These are phyloP conservation scores for Ladona fulva DNA, from an alignment of 1,140 invertebrate species.

Conservation along the genomic window DNA sequence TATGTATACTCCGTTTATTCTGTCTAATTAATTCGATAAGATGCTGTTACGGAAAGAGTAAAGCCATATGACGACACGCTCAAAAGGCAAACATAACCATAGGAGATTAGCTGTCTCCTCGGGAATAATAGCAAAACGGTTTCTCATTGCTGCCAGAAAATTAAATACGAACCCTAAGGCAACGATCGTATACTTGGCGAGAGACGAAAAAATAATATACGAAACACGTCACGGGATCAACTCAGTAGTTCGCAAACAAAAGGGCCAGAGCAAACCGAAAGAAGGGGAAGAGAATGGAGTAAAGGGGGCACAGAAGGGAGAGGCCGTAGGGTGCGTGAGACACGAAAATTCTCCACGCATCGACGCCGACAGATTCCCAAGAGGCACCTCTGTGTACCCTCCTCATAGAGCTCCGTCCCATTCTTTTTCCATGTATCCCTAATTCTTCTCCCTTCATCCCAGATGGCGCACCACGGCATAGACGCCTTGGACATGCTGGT, in stretches of 20 bases:
- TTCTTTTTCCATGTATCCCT: neutral
- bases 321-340: neutral
- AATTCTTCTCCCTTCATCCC: conserved; percentile 24
- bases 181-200: neutral
- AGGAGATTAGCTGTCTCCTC: neutral
- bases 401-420: neutral
- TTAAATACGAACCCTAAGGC: neutral
- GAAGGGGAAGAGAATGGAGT: neutral
- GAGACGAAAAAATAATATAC: neutral
- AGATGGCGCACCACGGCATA: conserved; percentile 87
- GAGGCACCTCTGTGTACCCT: neutral
- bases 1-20: no score
- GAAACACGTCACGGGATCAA: neutral
- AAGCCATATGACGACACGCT: no score
- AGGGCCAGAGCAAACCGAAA: neutral
- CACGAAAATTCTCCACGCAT: neutral
- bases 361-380: neutral
- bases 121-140: neutral
- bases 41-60: no score
- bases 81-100: neutral
- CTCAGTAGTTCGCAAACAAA: neutral
- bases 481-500: conserved; percentile 80
- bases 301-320: neutral
- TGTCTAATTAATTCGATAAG: no score
- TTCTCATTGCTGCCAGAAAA: neutral